Percentiles rank a stretch among this genome's conserved stretches.
Evolutionary conservation across 2,113 vertebrate species (phyloP).

Genomic region (Lathamus discolor): DNA sequence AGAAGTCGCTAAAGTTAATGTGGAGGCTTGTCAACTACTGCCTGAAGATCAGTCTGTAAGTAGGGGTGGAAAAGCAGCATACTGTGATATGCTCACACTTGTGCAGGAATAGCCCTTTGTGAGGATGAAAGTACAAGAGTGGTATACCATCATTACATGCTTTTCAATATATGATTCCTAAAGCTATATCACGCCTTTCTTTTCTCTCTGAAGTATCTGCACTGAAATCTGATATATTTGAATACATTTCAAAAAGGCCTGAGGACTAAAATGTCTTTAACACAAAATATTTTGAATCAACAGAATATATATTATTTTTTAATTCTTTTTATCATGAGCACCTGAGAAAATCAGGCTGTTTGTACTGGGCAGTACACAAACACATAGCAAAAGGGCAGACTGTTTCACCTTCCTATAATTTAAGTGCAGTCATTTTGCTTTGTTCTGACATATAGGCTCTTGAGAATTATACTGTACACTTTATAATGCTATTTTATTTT

Average conservation of each 20-base stretch:
- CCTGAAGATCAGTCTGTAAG: slow-evolving; percentile 64
- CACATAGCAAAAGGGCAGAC: not conserved
- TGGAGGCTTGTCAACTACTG: slow-evolving; percentile 48
- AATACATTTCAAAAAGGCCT: not conserved
- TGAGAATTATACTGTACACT: not conserved
- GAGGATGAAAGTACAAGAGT: not conserved
- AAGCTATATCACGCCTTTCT: not conserved
- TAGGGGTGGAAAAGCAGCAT: not conserved
- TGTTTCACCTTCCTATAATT: not conserved
- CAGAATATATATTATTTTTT: not conserved
- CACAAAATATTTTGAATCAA: not conserved
- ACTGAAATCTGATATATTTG: not conserved
- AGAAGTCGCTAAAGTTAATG: slow-evolving; percentile 15
- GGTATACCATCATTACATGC: not conserved
- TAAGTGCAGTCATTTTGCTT: not conserved
- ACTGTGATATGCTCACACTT: not conserved
- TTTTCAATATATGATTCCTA: not conserved
- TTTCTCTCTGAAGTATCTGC: not conserved
- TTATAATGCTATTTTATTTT: not conserved
- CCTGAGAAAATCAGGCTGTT: not conserved
- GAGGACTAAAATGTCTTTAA: not conserved
- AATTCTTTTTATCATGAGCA: not conserved
- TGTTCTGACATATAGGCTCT: not conserved
- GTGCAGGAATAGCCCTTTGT: not conserved
- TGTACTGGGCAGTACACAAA: not conserved